These are phyloP conservation scores for Colinus virginianus DNA, from an alignment of 2,113 vertebrate species.

Conservation along the genomic window DNA sequence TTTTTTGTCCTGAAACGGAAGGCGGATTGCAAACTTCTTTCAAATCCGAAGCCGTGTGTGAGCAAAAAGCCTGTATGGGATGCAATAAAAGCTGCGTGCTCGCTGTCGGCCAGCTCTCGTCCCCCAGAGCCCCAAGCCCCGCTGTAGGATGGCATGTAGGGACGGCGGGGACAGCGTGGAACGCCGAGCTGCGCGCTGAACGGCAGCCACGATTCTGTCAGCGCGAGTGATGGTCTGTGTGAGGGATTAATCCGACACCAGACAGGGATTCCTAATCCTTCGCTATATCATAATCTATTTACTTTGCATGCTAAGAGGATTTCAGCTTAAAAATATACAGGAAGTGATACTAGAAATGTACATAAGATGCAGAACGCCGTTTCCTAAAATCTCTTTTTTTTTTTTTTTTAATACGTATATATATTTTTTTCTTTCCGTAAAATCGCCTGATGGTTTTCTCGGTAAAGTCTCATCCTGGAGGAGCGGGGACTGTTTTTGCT, in stretches of 20 bases:
- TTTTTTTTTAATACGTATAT: not conserved
- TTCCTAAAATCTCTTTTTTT: slow-evolving; percentile 66
- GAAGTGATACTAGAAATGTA: slow-evolving; percentile 88
- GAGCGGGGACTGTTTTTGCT: not conserved
- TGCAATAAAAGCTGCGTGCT: not conserved
- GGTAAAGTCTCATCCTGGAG: not conserved
- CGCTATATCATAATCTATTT: slow-evolving; percentile 96
- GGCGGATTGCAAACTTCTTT: not conserved
- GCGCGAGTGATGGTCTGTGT: slow-evolving; percentile 88
- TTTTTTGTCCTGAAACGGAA: not conserved
- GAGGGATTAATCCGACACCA: slow-evolving; percentile 95
- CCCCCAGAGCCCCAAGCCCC: not conserved
- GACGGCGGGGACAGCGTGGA: no score
- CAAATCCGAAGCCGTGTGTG: not conserved
- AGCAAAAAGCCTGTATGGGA: not conserved
- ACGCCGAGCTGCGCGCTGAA: slow-evolving; percentile 73
- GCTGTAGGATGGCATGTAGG: no score
- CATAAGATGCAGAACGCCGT: slow-evolving; percentile 80
- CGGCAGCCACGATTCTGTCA: slow-evolving; percentile 90
- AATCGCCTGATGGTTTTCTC: slow-evolving; percentile 52
- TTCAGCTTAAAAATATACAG: slow-evolving; percentile 91
- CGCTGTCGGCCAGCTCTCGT: not conserved
- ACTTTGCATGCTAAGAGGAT: slow-evolving; percentile 97
- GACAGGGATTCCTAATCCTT: slow-evolving; percentile 92
- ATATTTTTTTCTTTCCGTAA: not conserved